Base-by-base conservation (phyloP, 2,113 vertebrate species). In the Guaruba guarouba region DNA sequence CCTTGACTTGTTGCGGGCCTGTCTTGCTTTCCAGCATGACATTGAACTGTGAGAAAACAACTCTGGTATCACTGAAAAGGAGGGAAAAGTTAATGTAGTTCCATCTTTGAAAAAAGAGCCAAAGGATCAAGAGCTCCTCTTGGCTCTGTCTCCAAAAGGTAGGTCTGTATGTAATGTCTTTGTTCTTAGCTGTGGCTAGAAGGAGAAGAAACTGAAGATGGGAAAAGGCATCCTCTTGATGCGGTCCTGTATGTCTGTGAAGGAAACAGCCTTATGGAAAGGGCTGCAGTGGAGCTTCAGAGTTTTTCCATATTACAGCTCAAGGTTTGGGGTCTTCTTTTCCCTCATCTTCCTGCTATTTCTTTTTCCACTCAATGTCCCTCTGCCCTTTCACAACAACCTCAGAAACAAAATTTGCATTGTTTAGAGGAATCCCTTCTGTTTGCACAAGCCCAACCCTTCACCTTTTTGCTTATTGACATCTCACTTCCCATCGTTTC, bases 11-110 rank as follows among this genome's bases (percentile, higher is more conserved):
- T 4, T 22, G 43, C 17, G 11, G 63, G 51, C 37, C 63, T 57
- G 15, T 29, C 16, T 66, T 18, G 31, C 35, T 85, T 89, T 80
- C 54, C 4, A 5, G 57, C 44, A 33, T 4, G 54, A 8, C n/a
- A 46, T 6, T 6, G 11, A 57, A 19, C 24, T 0, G 0, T 23
- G 31, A 70, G 35, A 83, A 75, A 92, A 67, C 0, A 0, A 28
- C 39, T 51, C 83, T 71, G 27, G 14, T 46, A 8, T 31, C 4
- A 1, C 2, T 74, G 61, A 54, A 85, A 70, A 86, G 23, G 23
- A 63, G 9, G 19, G 8, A 28, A 41, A 46, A 74, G 27, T 37
- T 8, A 75, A 69, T 57, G 3, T 19, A 82, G 48, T 48, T 54
- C 55, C 24, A n/a, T 25, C 27, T 68, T 64, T 31, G 41, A 41